Base-by-base conservation (phyloP, 2,888 invertebrate genomes). In the Agrilus mali region DNA sequence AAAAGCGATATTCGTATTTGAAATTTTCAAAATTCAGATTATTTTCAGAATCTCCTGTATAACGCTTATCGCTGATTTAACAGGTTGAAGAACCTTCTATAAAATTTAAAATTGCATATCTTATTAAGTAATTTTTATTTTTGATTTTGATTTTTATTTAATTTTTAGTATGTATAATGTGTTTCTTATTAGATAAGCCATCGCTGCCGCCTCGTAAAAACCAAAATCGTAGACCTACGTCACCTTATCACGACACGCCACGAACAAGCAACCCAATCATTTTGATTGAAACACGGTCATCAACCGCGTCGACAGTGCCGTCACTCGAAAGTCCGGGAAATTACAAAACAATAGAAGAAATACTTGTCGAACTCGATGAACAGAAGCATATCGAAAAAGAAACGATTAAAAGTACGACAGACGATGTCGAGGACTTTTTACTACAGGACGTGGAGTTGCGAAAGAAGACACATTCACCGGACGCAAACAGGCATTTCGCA, bases 371-470 rank as follows among this genome's bases (percentile, higher is more conserved):
- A 41, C 48, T 66, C 31, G 57, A 63, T 35, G 51, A 53, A 32
- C 55, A 63, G 49, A 50, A 53, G 42, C 38, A 50, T 15, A 43
- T 42, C 7, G 50, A 52, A 40, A 55, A 36, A 45, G 65, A 16
- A 64, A 65, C 8, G 57, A 63, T 20, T 60, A 60, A 49, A 65
- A 65, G 48, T 60, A 61, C 45, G 59, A 57, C 16, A 40, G 44
- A 14, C 48, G 53, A 10, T 41, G 41, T 43, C 17, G 50, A 50
- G n/a, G 47, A 40, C 33, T 51, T 10, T 2, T 27, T 27, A 45
- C 12, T 27, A 27, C 27, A 27, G 27, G 27, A 51, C n/a, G 53
- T 54, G 2, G 45, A 50, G 7, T 44, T 55, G 16, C 47, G 56
- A 27, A 50, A 43, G 13, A 44, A 48, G 45, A 17, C 45, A 36